Evolutionary conservation across 2,113 vertebrate species (phyloP), one percentile per base, ranked within the genome.

Genomic region (Misgurnus mizolepis): DNA sequence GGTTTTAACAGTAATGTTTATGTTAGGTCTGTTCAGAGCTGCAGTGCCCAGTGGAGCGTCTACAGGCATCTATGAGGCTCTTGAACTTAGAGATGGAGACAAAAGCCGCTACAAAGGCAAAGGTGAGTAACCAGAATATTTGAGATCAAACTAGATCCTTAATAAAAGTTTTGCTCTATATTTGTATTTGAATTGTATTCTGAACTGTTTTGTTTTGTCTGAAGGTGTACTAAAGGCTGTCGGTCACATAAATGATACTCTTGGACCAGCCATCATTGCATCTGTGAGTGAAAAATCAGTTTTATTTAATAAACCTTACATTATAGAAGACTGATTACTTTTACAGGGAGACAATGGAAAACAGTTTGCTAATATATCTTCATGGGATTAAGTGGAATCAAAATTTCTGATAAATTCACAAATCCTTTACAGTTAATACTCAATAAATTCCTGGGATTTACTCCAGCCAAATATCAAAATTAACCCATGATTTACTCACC

Each of bases 201-300:
- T 39, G 5, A 47, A 22, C 40, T 50, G 3, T 58, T 50, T 60
- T 58, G 6, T 68, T 50, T 27, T 40, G 74, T 27, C 80, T 56
- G 27, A 72, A 88, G 89, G 88, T 75, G 92, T 93, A 41, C 88
- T 97, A 84, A 96, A 97, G 90, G 97, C 97, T 14, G 95, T 98
- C 80, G 95, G 95, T 41, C 96, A 98, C 91, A 96, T 98, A 92
- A 98, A 98, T 72, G 94, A 92, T 71, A 95, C 94, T 83, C 93
- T 98, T 41, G 94, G 90, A 69, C 96, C 97, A 0, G 95, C 95
- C 62, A 94, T 98, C 53, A 86, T 96, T 81, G 93, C 93, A 85
- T 96, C 96, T 79, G 97, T 98, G 91, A 96, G 96, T 92, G 76
- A n/a, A 65, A n/a, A 60, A 22, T 7, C 34, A 11, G 49, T 39